A percentile compares a stretch with the other conserved stretches of the same genome.
Evolutionary conservation across 2,113 vertebrate species (phyloP).

Genomic region (Colinus virginianus): DNA sequence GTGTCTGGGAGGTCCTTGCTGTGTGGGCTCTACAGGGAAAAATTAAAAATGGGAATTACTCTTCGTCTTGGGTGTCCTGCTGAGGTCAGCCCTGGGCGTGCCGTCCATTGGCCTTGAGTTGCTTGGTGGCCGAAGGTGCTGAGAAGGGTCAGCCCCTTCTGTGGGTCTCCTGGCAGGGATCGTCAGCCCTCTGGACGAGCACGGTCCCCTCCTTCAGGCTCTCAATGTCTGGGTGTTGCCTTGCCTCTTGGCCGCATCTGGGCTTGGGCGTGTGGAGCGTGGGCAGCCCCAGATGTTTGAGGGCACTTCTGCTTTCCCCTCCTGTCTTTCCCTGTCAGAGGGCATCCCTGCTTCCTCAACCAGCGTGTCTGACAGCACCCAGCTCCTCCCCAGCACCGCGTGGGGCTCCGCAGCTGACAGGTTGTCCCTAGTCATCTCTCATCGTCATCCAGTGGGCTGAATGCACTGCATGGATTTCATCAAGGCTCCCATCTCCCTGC

Average conservation of each 20-base stretch:
- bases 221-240: not conserved
- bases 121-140: not conserved
- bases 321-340: not conserved
- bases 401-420: not conserved
- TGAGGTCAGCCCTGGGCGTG: conserved; percentile 50
- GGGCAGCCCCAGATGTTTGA: not conserved
- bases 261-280: not conserved
- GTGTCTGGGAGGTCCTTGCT: conserved; percentile 52
- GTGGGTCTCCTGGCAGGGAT: not conserved
- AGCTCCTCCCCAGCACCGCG: not conserved
- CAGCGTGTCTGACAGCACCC: not conserved
- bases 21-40: conserved; percentile 42
- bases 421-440: not conserved
- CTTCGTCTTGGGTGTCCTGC: not conserved
- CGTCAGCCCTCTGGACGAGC: rapidly evolving
- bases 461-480: not conserved
- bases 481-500: rapidly evolving
- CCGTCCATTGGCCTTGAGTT: not conserved
- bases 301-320: not conserved
- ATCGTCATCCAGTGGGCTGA: no score
- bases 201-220: not conserved
- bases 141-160: not conserved
- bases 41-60: not conserved
- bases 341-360: not conserved
- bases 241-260: not conserved